A percentile compares a stretch with the other conserved stretches of the same genome.
phyloP scores from a whole-genome alignment of 2,113 vertebrate genomes.

The Callospermophilus lateralis region DNA sequence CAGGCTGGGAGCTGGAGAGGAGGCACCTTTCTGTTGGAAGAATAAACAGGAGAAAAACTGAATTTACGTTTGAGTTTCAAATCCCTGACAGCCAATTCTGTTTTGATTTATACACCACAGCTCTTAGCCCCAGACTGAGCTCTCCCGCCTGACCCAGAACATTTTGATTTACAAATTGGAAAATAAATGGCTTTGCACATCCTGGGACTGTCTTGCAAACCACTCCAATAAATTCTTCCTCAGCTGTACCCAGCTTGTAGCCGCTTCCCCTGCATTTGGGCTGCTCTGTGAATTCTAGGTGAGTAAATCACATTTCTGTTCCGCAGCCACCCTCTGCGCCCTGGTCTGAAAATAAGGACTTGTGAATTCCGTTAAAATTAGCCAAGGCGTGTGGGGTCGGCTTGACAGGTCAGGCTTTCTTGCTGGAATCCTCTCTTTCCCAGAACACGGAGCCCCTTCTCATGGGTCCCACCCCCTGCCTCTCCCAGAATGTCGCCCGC shows the following conservation, averaged over 20 bases:
- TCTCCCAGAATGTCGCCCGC: neutral
- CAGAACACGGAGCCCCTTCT: neutral
- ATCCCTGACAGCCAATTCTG: constrained; percentile 48
- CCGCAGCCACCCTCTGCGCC: neutral
- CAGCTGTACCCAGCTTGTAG: neutral
- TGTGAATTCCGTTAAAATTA: neutral
- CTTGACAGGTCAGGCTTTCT: neutral
- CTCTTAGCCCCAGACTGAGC: constrained; percentile 16
- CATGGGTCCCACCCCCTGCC: fast-evolving
- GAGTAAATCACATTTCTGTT: constrained; percentile 24
- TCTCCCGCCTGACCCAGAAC: constrained; percentile 44
- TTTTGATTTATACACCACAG: constrained; percentile 20
- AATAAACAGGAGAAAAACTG: neutral
- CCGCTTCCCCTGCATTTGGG: neutral
- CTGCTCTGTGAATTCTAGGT: constrained; percentile 41
- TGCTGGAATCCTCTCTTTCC: neutral
- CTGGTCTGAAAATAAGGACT: constrained; percentile 13
- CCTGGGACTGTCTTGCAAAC: constrained; percentile 56
- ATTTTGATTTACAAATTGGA: constrained; percentile 56
- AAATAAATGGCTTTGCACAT: constrained; percentile 60
- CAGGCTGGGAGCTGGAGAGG: neutral
- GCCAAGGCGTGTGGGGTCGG: neutral
- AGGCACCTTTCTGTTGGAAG: neutral
- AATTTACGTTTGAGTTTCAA: neutral
- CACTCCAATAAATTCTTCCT: constrained; percentile 54